A percentile compares a stretch with the other conserved stretches of the same genome.
phyloP scores from a whole-genome alignment of 2,113 vertebrate species.

The Nothocercus julius region DNA sequence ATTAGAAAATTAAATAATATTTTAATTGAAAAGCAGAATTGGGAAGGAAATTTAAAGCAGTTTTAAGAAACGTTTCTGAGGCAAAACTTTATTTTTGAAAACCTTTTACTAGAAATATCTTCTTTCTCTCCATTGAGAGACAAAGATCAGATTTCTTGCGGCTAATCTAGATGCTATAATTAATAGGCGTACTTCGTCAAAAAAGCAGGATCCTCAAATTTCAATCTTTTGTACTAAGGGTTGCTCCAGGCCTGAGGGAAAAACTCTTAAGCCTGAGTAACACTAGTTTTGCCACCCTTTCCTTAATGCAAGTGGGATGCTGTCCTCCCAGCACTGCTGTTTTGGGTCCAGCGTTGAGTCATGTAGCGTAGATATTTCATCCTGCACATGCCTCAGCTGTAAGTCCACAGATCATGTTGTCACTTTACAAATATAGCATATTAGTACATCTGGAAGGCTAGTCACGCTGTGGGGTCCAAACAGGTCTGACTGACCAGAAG shows the following conservation, averaged over 20 bases:
- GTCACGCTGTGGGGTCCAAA: conserved; percentile 57
- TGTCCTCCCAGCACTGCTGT: conserved; percentile 4
- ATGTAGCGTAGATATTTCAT: conserved; percentile 73
- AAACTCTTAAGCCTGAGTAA: background rate
- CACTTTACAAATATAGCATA: conserved; percentile 83
- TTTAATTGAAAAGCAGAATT: background rate
- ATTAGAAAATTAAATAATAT: background rate
- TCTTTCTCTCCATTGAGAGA: accelerated
- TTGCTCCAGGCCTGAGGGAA: background rate
- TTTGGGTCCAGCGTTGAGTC: conserved; percentile 68
- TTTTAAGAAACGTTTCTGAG: background rate
- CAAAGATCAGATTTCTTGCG: background rate
- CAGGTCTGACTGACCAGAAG: conserved; percentile 37
- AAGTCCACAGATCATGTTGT: conserved; percentile 77
- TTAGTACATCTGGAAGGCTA: conserved; percentile 74
- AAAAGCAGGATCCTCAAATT: background rate
- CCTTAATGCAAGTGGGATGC: conserved; percentile 12
- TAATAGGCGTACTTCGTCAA: background rate
- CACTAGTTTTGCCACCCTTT: background rate
- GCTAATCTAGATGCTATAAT: background rate
- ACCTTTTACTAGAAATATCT: accelerated
- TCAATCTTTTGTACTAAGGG: background rate
- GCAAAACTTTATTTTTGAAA: background rate
- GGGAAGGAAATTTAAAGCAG: background rate
- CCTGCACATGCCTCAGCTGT: conserved; percentile 59